Conservation (phyloP, 2,113 vertebrate genomes). For the Psephotus haematonotus region DNA sequence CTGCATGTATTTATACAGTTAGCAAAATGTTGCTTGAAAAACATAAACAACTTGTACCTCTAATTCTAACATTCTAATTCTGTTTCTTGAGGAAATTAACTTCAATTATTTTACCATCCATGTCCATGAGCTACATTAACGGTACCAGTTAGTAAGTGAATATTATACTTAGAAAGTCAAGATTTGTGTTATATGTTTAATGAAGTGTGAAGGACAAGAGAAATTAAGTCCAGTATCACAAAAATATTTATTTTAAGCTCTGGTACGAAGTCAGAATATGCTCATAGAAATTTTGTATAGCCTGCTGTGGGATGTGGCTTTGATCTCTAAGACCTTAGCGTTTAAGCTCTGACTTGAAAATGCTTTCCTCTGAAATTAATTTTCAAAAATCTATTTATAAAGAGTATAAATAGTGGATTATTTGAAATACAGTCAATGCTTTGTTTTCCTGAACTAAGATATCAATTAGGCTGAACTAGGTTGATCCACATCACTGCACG, state of each 20-base stretch:
- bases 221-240: neutral
- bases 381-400: neutral
- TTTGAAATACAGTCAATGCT: constrained; percentile 23
- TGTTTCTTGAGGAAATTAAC: constrained; percentile 28
- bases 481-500: neutral
- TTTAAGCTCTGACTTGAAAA: constrained; percentile 4
- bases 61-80: neutral
- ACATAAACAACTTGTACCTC: neutral
- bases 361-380: neutral
- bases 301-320: neutral
- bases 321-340: neutral
- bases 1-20: constrained; percentile 8
- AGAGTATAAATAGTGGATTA: neutral
- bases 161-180: neutral
- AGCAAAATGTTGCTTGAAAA: constrained; percentile 30
- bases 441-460: constrained; percentile 12
- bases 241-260: neutral
- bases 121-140: neutral
- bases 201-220: neutral
- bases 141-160: neutral
- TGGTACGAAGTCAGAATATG: neutral
- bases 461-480: constrained; percentile 2
- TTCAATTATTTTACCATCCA: neutral
- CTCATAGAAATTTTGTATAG: neutral
- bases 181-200: neutral